A percentile compares a stretch with the other conserved stretches of the same genome.
Evolutionary conservation across 2,113 vertebrate species (phyloP).

Genomic region (Climacteris rufus): DNA sequence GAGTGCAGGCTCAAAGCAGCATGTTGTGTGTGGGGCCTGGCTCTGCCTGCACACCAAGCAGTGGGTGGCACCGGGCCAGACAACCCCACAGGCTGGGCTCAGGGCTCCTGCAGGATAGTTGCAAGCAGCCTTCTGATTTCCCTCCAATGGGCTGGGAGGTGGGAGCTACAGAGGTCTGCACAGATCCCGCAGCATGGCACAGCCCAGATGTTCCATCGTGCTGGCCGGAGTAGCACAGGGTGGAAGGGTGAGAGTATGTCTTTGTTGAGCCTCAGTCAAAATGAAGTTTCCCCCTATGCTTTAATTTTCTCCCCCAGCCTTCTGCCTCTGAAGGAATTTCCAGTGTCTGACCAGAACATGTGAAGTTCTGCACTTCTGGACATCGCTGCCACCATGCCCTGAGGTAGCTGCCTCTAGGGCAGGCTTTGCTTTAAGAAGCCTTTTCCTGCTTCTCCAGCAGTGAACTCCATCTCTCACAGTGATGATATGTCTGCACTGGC

Average conservation of each 20-base stretch:
- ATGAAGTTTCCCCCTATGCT: not conserved
- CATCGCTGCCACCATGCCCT: not conserved
- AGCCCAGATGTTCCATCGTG: not conserved
- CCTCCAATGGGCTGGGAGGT: not conserved
- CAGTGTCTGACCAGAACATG: not conserved
- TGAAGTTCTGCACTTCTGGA: rapidly evolving
- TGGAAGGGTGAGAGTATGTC: too few relatives aligned
- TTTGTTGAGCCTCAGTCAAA: not conserved
- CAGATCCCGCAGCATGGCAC: rapidly evolving
- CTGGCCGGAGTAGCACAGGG: rapidly evolving
- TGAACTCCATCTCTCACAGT: not conserved
- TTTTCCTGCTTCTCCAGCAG: not conserved
- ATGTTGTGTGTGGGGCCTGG: rapidly evolving
- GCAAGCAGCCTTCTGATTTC: not conserved
- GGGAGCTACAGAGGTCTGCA: not conserved
- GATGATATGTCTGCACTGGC: not conserved
- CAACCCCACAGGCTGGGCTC: not conserved
- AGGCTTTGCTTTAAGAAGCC: not conserved
- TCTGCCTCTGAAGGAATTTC: not conserved
- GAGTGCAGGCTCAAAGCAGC: not conserved
- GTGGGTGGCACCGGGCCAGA: not conserved
- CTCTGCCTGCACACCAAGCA: rapidly evolving
- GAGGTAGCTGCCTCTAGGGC: not conserved
- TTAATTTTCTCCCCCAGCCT: not conserved
- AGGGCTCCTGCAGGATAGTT: not conserved